Evolutionary conservation across 2,888 invertebrate species (phyloP), one percentile per base, ranked within the genome.

Genomic region (Sisyra nigra): DNA sequence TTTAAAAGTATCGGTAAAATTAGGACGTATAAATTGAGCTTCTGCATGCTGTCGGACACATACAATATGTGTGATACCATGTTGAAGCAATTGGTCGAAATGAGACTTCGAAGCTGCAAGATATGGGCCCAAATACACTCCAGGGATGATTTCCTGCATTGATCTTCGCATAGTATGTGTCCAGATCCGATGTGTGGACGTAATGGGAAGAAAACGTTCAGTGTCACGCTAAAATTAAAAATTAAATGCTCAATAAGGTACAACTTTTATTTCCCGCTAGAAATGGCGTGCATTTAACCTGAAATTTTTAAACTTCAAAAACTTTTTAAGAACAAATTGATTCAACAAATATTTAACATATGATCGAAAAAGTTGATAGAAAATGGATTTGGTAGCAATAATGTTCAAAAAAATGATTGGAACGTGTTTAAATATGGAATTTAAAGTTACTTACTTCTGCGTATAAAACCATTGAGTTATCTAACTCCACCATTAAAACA

Each of bases 1-100:
- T 63, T 67, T 68, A 55, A 78, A 73, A 45, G 59, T 56, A 44
- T 74, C 68, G 2, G 66, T 69, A 53, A 78, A 76, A 55, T 77
- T 74, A 31, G 79, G 74, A 48, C 67, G 66, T 46, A 78, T 71
- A 53, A 74, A 68, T 53, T 72, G 65, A 14, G 74, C 69, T 60
- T 80, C 79, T 41, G 71, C 60, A 38, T 65, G 64, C 50, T 76
- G 74, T 43, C 79, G 60, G 14, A 80, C 74, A 56, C 79, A 80
- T 41, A 80, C 65, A 49, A 80, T 75, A 52, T 79, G 76, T 19
- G 76, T 76, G 47, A 80, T 74, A 5, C 75, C 74, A 51, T 64
- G 59, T 34, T 68, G 62, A 42, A 66, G 49, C 42, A 79, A 56
- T 39, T 54, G 55, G 29, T 67, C 60, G 24, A 71, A 59, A 57